These are phyloP conservation scores for Acipenser transmontanus DNA, from an alignment of 2,797 vertebrate genomes.

Conservation along the genomic window DNA sequence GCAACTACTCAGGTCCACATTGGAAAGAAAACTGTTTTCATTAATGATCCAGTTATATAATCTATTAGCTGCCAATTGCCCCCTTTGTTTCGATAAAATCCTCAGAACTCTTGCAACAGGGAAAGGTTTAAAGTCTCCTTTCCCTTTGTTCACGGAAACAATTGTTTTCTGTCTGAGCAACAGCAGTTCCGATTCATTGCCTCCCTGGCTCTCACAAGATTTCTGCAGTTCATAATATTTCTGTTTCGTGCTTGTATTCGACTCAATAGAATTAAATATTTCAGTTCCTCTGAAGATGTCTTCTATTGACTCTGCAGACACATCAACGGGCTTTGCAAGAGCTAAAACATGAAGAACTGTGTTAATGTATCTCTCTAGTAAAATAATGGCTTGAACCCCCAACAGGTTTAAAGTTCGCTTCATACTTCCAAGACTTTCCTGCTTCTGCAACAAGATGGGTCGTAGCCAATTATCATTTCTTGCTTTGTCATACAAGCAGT, in stretches of 20 bases:
- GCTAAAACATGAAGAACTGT: slow-evolving; percentile 34
- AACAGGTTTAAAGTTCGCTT: slow-evolving; percentile 36
- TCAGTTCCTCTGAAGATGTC: slow-evolving; percentile 43
- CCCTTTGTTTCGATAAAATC: slow-evolving; percentile 43
- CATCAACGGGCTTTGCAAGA: slow-evolving; percentile 18
- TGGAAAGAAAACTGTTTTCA: slow-evolving; percentile 24
- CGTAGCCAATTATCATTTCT: slow-evolving; percentile 40
- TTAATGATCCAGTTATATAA: slow-evolving; percentile 40
- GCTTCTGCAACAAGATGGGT: slow-evolving; percentile 22
- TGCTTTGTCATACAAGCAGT: slow-evolving; percentile 41
- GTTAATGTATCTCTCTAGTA: slow-evolving; percentile 47
- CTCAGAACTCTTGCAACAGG: slow-evolving; percentile 39
- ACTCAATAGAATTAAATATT: slow-evolving; percentile 13
- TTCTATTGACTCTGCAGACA: slow-evolving; percentile 44
- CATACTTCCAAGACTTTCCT: slow-evolving; percentile 31
- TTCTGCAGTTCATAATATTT: slow-evolving; percentile 11
- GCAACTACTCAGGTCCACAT: slow-evolving; percentile 6
- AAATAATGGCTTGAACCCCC: slow-evolving; percentile 40
- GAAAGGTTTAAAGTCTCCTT: slow-evolving; percentile 22
- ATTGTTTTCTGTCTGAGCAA: slow-evolving; percentile 4
- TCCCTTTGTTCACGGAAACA: background rate
- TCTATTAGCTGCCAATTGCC: slow-evolving; percentile 34
- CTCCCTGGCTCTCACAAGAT: background rate
- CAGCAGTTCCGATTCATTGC: slow-evolving; percentile 2
- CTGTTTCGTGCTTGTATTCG: background rate